Evolutionary conservation across 2,888 invertebrate species (phyloP).

Genomic region (Cheilosia soror): DNA sequence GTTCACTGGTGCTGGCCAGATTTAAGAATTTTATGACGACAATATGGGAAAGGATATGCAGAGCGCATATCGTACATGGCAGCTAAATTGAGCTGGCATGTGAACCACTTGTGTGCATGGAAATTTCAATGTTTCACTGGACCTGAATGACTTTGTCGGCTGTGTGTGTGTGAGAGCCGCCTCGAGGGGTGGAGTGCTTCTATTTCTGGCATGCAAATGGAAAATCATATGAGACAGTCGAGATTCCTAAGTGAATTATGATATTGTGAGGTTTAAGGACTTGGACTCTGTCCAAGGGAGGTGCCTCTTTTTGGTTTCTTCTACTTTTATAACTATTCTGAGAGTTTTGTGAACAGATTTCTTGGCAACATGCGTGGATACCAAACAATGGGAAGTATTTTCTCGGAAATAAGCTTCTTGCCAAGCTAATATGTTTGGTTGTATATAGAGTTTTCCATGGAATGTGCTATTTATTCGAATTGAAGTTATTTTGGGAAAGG

Average conservation of each 20-base stretch:
- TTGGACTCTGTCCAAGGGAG: conserved; percentile 52
- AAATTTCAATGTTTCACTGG: background rate
- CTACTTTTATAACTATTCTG: background rate
- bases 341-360: conserved; percentile 27
- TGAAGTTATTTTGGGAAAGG: background rate
- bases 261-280: conserved; percentile 57
- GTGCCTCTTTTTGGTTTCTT: background rate
- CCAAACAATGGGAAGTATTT: conserved; percentile 23
- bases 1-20: conserved; percentile 15
- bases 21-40: conserved; percentile 53
- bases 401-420: background rate
- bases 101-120: conserved; percentile 43
- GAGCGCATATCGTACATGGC: background rate
- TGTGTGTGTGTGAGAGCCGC: background rate
- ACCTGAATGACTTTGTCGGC: conserved; percentile 7
- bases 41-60: conserved; percentile 20
- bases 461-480: background rate
- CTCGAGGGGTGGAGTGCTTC: background rate
- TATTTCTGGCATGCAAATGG: conserved; percentile 68
- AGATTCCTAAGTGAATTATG: conserved; percentile 62
- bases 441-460: background rate
- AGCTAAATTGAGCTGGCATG: conserved; percentile 37
- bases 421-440: background rate
- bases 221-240: conserved; percentile 60
- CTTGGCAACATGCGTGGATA: conserved; percentile 43